phyloP scores from a whole-genome alignment of 2,113 vertebrate genomes.

The Vombatus ursinus region DNA sequence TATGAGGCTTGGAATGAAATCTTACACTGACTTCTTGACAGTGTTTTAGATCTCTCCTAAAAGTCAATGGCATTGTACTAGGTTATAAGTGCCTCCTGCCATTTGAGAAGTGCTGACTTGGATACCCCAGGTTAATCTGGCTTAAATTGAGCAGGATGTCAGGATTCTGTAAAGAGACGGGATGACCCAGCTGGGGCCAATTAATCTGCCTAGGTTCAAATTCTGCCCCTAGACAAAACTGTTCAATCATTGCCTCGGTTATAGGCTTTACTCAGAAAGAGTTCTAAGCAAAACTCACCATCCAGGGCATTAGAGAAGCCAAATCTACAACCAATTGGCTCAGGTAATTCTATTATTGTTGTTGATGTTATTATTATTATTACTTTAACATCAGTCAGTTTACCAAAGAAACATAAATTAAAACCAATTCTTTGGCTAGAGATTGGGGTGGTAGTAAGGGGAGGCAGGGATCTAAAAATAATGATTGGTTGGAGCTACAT shows the following conservation, averaged over 20 bases:
- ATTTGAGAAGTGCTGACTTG: conserved; percentile 21
- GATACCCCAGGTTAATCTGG: conserved; percentile 49
- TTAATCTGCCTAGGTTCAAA: conserved; percentile 41
- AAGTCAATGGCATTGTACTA: not conserved
- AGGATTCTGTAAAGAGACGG: conserved; percentile 46
- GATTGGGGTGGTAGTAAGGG: not conserved
- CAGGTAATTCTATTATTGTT: not conserved
- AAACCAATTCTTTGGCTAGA: not conserved
- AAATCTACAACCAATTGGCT: not conserved
- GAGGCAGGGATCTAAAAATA: not conserved
- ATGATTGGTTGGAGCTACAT: not conserved
- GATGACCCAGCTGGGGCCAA: conserved; percentile 37
- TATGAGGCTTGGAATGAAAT: conserved; percentile 28
- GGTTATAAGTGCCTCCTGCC: conserved; percentile 10
- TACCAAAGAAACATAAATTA: not conserved
- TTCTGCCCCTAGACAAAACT: conserved; percentile 44
- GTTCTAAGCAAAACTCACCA: conserved; percentile 42
- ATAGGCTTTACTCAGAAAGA: conserved; percentile 31
- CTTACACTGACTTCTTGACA: conserved; percentile 42
- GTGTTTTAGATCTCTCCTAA: not conserved
- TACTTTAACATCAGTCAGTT: not conserved
- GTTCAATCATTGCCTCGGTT: conserved; percentile 33
- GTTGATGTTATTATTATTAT: not conserved
- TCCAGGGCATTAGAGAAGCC: not conserved
- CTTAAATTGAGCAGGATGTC: not conserved